Conservation (phyloP, 2,113 vertebrate species). For the Ochotona curzoniae region DNA sequence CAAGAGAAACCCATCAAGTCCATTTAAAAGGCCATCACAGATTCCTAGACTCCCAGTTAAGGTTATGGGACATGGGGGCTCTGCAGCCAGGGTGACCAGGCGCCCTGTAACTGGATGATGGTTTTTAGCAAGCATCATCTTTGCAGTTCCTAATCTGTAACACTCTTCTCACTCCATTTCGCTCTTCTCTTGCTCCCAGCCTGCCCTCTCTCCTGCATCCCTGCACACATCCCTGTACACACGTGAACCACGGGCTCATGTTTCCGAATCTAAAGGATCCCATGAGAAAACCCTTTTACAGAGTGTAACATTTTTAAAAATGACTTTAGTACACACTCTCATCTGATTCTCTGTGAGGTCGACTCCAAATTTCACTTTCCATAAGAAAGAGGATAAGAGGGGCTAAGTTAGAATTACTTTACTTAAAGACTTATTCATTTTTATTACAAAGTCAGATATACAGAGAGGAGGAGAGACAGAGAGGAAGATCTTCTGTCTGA, state of each 20-base stretch:
- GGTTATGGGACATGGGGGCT: background rate
- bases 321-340: background rate
- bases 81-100: too few relatives aligned
- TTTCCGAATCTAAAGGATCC: background rate
- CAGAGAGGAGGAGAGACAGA: too few relatives aligned
- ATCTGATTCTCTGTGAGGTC: background rate
- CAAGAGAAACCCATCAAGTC: background rate
- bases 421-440: too few relatives aligned
- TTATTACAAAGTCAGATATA: too few relatives aligned
- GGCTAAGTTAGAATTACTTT: background rate
- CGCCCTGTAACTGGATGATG: too few relatives aligned
- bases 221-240: background rate
- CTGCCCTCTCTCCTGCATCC: background rate
- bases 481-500: too few relatives aligned
- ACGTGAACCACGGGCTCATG: background rate
- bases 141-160: background rate
- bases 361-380: background rate
- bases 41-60: background rate
- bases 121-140: background rate
- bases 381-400: background rate
- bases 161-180: too few relatives aligned
- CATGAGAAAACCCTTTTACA: background rate
- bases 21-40: background rate
- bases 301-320: background rate
- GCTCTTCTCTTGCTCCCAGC: background rate